Percentiles rank a stretch among this genome's conserved stretches.
Evolutionary conservation across 2,888 invertebrate species (phyloP).

Genomic region (Erynnis tages): DNA sequence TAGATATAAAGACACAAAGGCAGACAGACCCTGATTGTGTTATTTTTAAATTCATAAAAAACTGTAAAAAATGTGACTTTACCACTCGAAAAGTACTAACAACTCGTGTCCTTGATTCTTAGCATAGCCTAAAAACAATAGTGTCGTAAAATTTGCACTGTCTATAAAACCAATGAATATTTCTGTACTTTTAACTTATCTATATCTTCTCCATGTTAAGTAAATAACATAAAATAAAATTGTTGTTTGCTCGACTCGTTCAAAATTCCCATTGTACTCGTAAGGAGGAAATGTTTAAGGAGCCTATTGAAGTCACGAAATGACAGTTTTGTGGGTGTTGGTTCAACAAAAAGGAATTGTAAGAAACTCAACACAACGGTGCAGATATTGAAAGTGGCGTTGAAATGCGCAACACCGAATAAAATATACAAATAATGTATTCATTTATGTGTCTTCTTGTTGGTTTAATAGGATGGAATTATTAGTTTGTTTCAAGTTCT

Average conservation of each 20-base stretch:
- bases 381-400: neutral
- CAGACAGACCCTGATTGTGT: too few relatives aligned
- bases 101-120: too few relatives aligned
- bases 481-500: too few relatives aligned
- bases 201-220: conserved; percentile 7
- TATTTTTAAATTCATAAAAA: too few relatives aligned
- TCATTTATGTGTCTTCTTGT: too few relatives aligned
- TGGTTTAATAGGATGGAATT: too few relatives aligned
- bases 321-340: neutral
- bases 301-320: neutral
- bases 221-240: neutral
- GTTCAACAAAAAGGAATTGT: neutral
- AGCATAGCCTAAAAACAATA: too few relatives aligned
- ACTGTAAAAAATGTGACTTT: too few relatives aligned
- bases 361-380: neutral
- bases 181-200: neutral
- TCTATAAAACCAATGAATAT: neutral
- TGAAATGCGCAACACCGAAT: too few relatives aligned
- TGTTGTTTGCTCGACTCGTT: conserved; percentile 3
- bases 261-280: conserved; percentile 1
- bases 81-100: too few relatives aligned
- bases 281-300: neutral
- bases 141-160: neutral
- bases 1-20: too few relatives aligned
- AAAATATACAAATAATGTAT: neutral